These are phyloP conservation scores for Petrocephalus zakoni DNA, from an alignment of 2,113 vertebrate species.

Conservation along the genomic window DNA sequence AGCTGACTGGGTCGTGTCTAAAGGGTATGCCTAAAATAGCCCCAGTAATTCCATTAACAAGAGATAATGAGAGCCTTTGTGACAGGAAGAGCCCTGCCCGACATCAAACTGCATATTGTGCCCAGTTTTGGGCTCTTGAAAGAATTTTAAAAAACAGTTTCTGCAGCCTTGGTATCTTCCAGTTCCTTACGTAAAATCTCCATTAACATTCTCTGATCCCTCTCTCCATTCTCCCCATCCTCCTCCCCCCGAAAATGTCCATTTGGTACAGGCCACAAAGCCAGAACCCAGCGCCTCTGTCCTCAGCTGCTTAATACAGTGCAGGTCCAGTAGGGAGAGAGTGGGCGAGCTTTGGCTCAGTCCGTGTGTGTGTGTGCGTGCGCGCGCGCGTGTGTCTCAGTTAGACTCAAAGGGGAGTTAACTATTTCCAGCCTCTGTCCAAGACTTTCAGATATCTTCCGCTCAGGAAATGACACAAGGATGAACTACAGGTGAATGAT, in stretches of 20 bases:
- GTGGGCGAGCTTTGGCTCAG: neutral
- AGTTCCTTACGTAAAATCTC: conserved; percentile 38
- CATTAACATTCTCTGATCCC: conserved; percentile 13
- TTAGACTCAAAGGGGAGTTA: neutral
- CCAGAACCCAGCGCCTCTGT: conserved; percentile 38
- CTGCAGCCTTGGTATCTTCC: conserved; percentile 32
- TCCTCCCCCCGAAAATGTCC: conserved; percentile 37
- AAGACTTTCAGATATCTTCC: conserved; percentile 22
- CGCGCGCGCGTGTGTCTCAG: neutral
- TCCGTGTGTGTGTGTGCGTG: neutral
- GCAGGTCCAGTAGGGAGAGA: conserved; percentile 38
- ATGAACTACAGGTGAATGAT: conserved; percentile 45
- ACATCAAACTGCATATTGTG: neutral
- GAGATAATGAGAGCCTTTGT: neutral
- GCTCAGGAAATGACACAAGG: conserved; percentile 38
- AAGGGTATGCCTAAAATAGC: neutral
- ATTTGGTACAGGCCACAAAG: conserved; percentile 59
- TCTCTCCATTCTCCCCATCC: conserved; percentile 27
- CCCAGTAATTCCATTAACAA: neutral
- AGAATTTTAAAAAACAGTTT: conserved; percentile 3
- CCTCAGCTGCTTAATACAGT: conserved; percentile 37
- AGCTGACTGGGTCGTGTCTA: neutral
- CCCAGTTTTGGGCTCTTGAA: neutral
- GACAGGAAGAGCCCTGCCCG: neutral
- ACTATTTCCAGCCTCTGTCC: neutral